Percentiles rank a stretch among this genome's conserved stretches.
Conservation (phyloP, 2,797 vertebrate genomes). For the Smutsia gigantea region DNA sequence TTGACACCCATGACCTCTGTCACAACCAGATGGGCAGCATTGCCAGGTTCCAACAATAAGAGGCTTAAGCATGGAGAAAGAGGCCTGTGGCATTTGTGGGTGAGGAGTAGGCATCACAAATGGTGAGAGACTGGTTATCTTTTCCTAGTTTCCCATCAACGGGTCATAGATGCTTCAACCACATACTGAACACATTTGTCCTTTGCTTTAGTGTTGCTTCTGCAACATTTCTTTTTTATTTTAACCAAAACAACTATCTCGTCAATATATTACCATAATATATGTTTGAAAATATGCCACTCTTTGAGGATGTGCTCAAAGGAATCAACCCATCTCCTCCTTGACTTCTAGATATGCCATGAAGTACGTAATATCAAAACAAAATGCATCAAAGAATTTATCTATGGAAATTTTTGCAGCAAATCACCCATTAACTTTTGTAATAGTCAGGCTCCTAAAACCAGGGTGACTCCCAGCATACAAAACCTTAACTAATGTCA, state of each 20-base stretch:
- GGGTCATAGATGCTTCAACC: not conserved
- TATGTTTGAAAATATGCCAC: not conserved
- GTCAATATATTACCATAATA: not conserved
- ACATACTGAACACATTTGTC: not conserved
- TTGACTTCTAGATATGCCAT: not conserved
- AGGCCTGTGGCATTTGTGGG: not conserved
- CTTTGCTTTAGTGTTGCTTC: not conserved
- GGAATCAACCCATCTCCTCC: not conserved
- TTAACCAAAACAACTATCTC: not conserved
- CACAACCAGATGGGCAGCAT: not conserved
- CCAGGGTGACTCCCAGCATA: not conserved
- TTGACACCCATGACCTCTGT: not conserved
- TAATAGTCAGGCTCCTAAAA: not conserved
- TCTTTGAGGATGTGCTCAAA: not conserved
- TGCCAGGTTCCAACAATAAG: not conserved
- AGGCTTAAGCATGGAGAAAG: not conserved
- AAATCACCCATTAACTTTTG: constrained; percentile 21
- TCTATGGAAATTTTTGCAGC: not conserved
- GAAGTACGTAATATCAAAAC: constrained; percentile 28
- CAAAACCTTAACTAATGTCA: not conserved
- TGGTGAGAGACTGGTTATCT: not conserved
- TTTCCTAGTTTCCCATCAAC: not conserved
- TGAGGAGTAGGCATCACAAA: not conserved
- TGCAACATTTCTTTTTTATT: not conserved
- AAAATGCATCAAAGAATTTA: not conserved